Conservation (phyloP, 2,888 invertebrate genomes). For the Andrena dorsata region DNA sequence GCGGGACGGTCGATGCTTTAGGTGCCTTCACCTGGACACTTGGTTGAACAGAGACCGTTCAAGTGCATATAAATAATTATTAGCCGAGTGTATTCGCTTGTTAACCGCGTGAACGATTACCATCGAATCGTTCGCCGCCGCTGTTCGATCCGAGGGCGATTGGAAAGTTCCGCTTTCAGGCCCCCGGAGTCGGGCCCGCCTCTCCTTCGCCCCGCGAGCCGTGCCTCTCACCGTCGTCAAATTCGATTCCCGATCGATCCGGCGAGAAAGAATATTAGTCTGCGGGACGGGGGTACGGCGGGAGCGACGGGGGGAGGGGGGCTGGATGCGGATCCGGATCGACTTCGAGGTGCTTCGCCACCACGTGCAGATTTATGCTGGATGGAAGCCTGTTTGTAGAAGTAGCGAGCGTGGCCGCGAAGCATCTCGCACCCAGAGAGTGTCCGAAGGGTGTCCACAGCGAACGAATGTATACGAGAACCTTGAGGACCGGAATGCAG, state of each 20-base stretch:
- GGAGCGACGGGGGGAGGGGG: conserved; percentile 5
- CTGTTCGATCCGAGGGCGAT: conserved; percentile 21
- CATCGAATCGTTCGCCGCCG: conserved; percentile 10
- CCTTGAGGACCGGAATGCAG: conserved; percentile 27
- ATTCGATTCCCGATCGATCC: not conserved
- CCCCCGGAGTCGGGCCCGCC: not conserved
- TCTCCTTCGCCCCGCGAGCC: not conserved
- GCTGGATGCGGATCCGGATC: conserved; percentile 1
- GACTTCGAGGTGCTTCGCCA: conserved; percentile 18
- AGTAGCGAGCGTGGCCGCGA: conserved; percentile 8
- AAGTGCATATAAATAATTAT: conserved; percentile 12
- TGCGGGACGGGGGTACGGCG: not conserved
- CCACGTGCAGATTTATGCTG: not conserved
- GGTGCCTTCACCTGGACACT: conserved; percentile 68
- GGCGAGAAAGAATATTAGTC: not conserved
- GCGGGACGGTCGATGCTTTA: conserved; percentile 68
- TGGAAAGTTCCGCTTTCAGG: not conserved
- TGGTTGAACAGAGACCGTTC: conserved; percentile 45
- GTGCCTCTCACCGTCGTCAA: not conserved
- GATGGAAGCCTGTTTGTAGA: conserved; percentile 6
- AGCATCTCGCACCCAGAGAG: conserved; percentile 22
- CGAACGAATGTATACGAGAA: conserved; percentile 60
- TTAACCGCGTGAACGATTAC: conserved; percentile 4
- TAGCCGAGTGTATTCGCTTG: not conserved
- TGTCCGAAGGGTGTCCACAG: conserved; percentile 15